These are phyloP conservation scores for Crocallis elinguaria DNA, from an alignment of 2,888 invertebrate genomes.

Conservation along the genomic window DNA sequence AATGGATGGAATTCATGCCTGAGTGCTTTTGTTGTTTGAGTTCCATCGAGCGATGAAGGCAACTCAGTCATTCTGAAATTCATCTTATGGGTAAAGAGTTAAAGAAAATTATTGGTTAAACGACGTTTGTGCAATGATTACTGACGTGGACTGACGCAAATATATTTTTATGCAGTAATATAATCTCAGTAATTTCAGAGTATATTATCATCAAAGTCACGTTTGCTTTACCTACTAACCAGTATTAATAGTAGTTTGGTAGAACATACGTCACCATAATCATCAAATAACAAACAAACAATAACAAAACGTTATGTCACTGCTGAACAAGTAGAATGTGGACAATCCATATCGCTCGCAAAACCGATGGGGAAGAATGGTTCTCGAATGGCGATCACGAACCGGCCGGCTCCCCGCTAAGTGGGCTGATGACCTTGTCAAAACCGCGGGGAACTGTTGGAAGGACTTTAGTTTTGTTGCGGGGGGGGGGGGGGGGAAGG, in stretches of 20 bases:
- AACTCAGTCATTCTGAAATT: not conserved
- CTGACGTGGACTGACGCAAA: constrained; percentile 4
- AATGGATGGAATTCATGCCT: not conserved
- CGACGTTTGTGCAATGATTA: not conserved
- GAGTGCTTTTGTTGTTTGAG: not conserved
- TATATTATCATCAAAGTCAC: constrained; percentile 3
- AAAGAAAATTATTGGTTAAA: not conserved
- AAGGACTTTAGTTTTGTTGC: too few relatives aligned
- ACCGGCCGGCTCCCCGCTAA: too few relatives aligned
- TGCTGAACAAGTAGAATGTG: too few relatives aligned
- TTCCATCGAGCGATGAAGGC: not conserved
- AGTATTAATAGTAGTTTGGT: not conserved
- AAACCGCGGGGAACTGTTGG: too few relatives aligned
- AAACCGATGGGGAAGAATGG: too few relatives aligned
- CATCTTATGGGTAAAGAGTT: not conserved
- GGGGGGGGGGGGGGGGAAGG: too few relatives aligned
- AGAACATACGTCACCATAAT: too few relatives aligned
- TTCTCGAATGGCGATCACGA: too few relatives aligned
- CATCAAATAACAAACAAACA: too few relatives aligned
- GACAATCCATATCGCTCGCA: too few relatives aligned
- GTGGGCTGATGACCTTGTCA: too few relatives aligned
- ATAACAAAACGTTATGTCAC: too few relatives aligned
- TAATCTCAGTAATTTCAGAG: not conserved
- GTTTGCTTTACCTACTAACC: constrained; percentile 1
- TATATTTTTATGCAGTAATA: constrained; percentile 1